A percentile compares a stretch with the other conserved stretches of the same genome.
These are phyloP conservation scores for Cydia pomonella DNA, from an alignment of 1,140 invertebrate species.

Conservation along the genomic window DNA sequence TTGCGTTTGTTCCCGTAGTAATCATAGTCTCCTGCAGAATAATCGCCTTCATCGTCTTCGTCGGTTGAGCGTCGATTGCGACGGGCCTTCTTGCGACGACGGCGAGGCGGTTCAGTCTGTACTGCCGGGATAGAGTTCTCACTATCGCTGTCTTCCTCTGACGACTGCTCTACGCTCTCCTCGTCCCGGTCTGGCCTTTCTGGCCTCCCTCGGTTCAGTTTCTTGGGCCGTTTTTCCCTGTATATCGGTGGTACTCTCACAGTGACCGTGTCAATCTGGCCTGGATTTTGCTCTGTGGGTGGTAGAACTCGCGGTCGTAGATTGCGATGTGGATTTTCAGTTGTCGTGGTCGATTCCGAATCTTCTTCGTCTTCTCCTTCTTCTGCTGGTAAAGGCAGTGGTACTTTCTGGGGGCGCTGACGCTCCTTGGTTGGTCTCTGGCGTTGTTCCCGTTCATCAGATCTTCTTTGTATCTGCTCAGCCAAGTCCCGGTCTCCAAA, in stretches of 20 bases:
- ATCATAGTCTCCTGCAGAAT: slow-evolving; percentile 63
- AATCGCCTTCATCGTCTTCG: slow-evolving; percentile 40
- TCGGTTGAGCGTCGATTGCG: slow-evolving; percentile 50
- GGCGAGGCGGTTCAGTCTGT: slow-evolving; percentile 53
- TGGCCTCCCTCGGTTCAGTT: slow-evolving; percentile 59
- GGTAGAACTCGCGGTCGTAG: slow-evolving; percentile 72
- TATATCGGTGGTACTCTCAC: slow-evolving; percentile 77
- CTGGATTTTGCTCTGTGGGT: slow-evolving; percentile 76
- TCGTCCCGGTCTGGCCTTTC: slow-evolving; percentile 55
- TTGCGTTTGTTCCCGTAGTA: slow-evolving; percentile 65
- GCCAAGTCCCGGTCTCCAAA: slow-evolving; percentile 67
- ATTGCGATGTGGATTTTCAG: slow-evolving; percentile 66
- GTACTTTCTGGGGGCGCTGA: slow-evolving; percentile 50
- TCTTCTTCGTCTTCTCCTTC: slow-evolving; percentile 56
- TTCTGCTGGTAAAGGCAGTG: slow-evolving; percentile 38
- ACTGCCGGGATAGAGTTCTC: slow-evolving; percentile 48
- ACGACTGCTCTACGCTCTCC: slow-evolving; percentile 42
- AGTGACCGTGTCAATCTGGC: slow-evolving; percentile 76
- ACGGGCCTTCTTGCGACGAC: slow-evolving; percentile 59
- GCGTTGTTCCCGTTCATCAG: slow-evolving; percentile 43
- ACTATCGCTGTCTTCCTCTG: slow-evolving; percentile 53
- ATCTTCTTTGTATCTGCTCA: slow-evolving; percentile 46
- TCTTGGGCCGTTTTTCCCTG: slow-evolving; percentile 71
- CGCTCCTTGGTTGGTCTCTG: slow-evolving; percentile 40
- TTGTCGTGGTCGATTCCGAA: slow-evolving; percentile 71